These are phyloP conservation scores for Mythimna lalbum DNA, from an alignment of 2,888 invertebrate genomes.

Conservation along the genomic window DNA sequence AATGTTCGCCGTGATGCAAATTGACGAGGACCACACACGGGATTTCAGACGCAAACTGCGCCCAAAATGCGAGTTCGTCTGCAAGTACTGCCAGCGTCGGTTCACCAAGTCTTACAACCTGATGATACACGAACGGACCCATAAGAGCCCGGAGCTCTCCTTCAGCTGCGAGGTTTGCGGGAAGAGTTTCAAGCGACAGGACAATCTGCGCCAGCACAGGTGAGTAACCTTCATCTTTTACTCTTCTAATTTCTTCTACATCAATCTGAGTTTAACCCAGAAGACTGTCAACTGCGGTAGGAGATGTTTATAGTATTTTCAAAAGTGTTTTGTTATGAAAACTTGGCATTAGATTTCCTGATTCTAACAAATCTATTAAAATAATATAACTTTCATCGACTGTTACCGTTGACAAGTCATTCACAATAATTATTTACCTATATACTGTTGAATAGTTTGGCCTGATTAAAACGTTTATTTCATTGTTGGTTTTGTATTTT, in stretches of 20 bases:
- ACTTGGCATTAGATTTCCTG: not conserved
- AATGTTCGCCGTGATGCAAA: constrained; percentile 98
- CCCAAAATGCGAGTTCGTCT: constrained; percentile 99
- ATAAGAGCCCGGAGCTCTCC: constrained; percentile 98
- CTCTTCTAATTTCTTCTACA: not conserved
- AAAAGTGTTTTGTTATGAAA: not conserved
- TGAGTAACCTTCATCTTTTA: constrained; percentile 81
- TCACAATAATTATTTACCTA: constrained; percentile 23
- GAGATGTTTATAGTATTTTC: not conserved
- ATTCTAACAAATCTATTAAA: too few relatives aligned
- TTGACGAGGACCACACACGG: constrained; percentile 96
- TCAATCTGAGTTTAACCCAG: constrained; percentile 15
- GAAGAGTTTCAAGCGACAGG: constrained; percentile 99
- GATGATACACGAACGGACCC: constrained; percentile 99
- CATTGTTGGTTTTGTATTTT: not conserved
- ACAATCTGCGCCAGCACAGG: constrained; percentile 98
- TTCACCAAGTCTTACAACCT: constrained; percentile 99
- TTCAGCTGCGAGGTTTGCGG: constrained; percentile 99
- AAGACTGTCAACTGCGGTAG: constrained; percentile 13
- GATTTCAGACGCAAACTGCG: constrained; percentile 97
- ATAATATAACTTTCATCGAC: not conserved
- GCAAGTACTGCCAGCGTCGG: constrained; percentile 99
- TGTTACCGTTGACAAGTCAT: constrained; percentile 20
- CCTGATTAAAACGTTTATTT: not conserved
- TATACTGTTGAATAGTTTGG: not conserved